Conservation (phyloP, 2,113 vertebrate species). For the Brachyhypopomus occidentalis region DNA sequence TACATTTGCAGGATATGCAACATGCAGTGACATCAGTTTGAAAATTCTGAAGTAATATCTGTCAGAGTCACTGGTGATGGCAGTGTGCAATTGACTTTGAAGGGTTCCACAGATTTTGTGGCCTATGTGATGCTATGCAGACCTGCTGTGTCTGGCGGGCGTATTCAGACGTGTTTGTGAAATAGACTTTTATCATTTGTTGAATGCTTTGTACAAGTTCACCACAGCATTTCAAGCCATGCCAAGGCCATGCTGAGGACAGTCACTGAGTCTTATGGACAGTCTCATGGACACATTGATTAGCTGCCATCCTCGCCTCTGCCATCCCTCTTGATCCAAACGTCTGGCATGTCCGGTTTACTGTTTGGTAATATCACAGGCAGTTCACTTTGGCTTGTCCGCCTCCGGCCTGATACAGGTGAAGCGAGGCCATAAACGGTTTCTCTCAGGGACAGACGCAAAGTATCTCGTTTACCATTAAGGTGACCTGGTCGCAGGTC, state of each 20-base stretch:
- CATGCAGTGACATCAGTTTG: constrained; percentile 15
- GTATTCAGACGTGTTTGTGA: constrained; percentile 29
- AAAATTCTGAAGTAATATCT: neutral
- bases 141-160: constrained; percentile 16
- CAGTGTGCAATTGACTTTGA: constrained; percentile 2
- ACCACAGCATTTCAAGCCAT: constrained; percentile 11
- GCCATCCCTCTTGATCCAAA: constrained; percentile 93
- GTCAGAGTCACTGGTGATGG: constrained; percentile 1
- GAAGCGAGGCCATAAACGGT: constrained; percentile 81
- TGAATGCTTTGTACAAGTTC: constrained; percentile 17
- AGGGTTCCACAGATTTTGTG: neutral
- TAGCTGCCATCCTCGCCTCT: constrained; percentile 82
- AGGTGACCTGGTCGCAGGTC: constrained; percentile 81
- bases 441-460: constrained; percentile 88
- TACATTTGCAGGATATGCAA: neutral
- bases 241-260: constrained; percentile 22
- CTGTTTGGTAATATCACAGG: constrained; percentile 93
- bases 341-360: constrained; percentile 91
- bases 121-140: neutral
- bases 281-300: constrained; percentile 51
- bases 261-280: neutral
- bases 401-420: constrained; percentile 74
- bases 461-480: constrained; percentile 88
- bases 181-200: neutral
- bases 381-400: constrained; percentile 74